Evolutionary conservation across 2,113 vertebrate genomes (phyloP).

Genomic region (Scortum barcoo): DNA sequence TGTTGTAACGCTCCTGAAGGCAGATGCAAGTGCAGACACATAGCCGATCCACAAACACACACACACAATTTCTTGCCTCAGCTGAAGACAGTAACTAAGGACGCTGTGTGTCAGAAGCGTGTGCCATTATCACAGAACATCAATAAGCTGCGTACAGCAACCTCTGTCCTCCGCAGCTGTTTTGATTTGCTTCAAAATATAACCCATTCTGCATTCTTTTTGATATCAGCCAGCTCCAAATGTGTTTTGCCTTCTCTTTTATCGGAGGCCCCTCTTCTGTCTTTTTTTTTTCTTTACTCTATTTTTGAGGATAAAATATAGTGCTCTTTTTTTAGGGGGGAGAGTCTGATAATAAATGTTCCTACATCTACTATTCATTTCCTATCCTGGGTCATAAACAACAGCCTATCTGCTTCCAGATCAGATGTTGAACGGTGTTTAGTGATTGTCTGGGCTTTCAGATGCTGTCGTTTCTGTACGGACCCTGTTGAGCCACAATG

Average conservation of each 20-base stretch:
- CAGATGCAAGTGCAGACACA: constrained; percentile 7
- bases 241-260: constrained; percentile 55
- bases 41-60: not conserved
- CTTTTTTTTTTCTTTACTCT: constrained; percentile 29
- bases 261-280: constrained; percentile 31
- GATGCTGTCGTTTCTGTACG: not conserved
- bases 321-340: constrained; percentile 24
- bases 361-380: constrained; percentile 42
- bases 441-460: not conserved
- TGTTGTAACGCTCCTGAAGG: constrained; percentile 19
- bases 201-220: constrained; percentile 46
- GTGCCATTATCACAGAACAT: constrained; percentile 57
- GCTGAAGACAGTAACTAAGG: constrained; percentile 36
- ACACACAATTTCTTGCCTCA: constrained; percentile 26
- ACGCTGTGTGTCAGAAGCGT: constrained; percentile 41
- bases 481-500: not conserved
- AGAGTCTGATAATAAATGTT: constrained; percentile 46
- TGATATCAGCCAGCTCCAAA: constrained; percentile 58
- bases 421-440: constrained; percentile 26
- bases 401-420: constrained; percentile 35
- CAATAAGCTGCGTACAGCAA: constrained; percentile 35
- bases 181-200: constrained; percentile 63
- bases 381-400: constrained; percentile 19
- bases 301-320: constrained; percentile 45
- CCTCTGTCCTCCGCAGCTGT: constrained; percentile 46